phyloP scores from a whole-genome alignment of 2,113 vertebrate species.

The Ophiodon elongatus region DNA sequence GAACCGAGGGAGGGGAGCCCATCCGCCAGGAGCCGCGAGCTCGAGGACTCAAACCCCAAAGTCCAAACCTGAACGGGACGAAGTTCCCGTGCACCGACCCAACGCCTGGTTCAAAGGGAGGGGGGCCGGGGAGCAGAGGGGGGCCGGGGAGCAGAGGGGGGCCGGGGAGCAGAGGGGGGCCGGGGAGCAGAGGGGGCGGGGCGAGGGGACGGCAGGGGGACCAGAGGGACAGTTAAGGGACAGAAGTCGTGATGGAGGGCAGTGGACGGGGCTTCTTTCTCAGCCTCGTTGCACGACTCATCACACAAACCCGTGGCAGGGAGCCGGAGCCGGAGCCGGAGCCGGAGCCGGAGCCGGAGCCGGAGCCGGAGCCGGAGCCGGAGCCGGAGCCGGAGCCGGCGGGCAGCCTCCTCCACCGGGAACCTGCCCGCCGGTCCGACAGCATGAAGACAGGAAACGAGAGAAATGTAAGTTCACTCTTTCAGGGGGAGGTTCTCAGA shows the following conservation, averaged over 20 bases:
- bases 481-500: not conserved
- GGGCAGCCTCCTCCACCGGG: not conserved
- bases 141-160: no score
- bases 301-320: constrained; percentile 24
- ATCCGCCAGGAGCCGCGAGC: not conserved
- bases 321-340: accelerated
- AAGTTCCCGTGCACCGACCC: not conserved
- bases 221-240: not conserved
- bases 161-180: no score
- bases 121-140: not conserved
- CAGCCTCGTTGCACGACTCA: accelerated
- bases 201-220: not conserved
- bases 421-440: not conserved
- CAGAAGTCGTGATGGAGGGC: not conserved
- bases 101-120: constrained; percentile 44
- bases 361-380: no score
- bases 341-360: no score
- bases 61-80: not conserved
- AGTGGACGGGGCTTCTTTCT: not conserved
- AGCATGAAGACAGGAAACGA: not conserved
- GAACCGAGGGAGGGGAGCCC: not conserved
- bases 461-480: constrained; percentile 4
- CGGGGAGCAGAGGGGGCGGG: not conserved
- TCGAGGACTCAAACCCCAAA: not conserved
- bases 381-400: accelerated